Percentiles rank a stretch among this genome's conserved stretches.
Conservation (phyloP, 2,113 vertebrate species). For the Sylvia atricapilla region DNA sequence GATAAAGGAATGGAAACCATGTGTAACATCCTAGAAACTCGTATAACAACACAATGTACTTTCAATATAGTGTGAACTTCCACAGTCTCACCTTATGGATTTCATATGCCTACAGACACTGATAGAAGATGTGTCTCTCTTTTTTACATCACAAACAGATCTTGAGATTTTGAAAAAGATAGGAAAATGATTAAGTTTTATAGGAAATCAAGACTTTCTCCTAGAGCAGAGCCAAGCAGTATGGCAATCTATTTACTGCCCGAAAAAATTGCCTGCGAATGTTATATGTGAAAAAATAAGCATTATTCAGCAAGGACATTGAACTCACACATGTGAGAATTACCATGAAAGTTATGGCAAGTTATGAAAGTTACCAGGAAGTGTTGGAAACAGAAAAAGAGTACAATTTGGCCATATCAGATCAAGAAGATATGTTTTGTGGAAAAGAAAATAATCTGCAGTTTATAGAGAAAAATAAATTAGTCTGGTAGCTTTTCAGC, state of each 20-base stretch:
- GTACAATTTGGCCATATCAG: neutral
- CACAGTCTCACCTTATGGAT: neutral
- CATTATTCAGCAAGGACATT: neutral
- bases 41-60: neutral
- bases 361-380: neutral
- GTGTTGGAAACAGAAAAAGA: neutral
- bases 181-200: neutral
- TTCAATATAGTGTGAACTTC: neutral
- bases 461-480: neutral
- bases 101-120: neutral
- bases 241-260: neutral
- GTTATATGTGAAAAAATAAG: neutral
- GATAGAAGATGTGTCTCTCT: neutral
- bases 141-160: neutral
- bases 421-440: neutral
- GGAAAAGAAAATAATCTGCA: neutral
- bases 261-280: neutral
- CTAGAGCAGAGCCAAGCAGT: neutral
- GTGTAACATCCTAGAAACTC: neutral
- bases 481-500: neutral
- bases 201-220: neutral
- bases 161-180: neutral
- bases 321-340: neutral
- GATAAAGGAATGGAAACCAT: constrained; percentile 9
- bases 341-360: neutral